Base-by-base conservation (phyloP, 2,113 vertebrate genomes). In the Gorsachius goisagi region DNA sequence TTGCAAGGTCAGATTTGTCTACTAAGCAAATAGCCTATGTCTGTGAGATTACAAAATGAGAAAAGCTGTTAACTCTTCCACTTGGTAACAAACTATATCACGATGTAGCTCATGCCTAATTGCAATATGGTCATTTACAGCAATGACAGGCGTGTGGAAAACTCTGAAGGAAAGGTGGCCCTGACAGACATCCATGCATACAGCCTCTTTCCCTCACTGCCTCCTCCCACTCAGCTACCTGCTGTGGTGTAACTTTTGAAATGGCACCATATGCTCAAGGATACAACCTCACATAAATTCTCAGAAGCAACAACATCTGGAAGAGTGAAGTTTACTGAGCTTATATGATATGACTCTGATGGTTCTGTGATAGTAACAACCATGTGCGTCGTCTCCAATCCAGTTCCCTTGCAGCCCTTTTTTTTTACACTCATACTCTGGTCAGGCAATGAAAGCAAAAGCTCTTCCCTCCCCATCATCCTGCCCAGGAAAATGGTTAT, bases 271-370 rank as follows among this genome's bases (percentile, higher is more conserved):
- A 86, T 90, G 93, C 55, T 91, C 69, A 62, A 78, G 58, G 53
- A 39, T 44, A 60, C 23, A 87, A 87, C 84, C 39, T 82, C 74
- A 72, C 15, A 33, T 72, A 20, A 91, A 89, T 83, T 87, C 86
- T 96, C 68, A 89, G 87, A 89, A 93, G 89, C 28, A 74, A 24
- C 68, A 94, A 89, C 95, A 96, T 87, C 81, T 94, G 94, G 78
- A 94, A 96, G 49, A 75, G 22, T 60, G 60, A 94, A 52, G 60
- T 78, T 78, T 89, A 45, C 45, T 64, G 80, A 87, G 23, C 60
- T 78, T 78, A 8, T 45, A 33, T 44, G 33, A 11, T 74, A 35
- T 67, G 47, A 56, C 58, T 91, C 81, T 82, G 85, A 75, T 77
- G 66, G 49, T 58, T 89, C 49, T 68, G 56, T 64, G 39, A 27